These are phyloP conservation scores for Leptodirus hochenwartii DNA, from an alignment of 2,888 invertebrate species.

Conservation along the genomic window DNA sequence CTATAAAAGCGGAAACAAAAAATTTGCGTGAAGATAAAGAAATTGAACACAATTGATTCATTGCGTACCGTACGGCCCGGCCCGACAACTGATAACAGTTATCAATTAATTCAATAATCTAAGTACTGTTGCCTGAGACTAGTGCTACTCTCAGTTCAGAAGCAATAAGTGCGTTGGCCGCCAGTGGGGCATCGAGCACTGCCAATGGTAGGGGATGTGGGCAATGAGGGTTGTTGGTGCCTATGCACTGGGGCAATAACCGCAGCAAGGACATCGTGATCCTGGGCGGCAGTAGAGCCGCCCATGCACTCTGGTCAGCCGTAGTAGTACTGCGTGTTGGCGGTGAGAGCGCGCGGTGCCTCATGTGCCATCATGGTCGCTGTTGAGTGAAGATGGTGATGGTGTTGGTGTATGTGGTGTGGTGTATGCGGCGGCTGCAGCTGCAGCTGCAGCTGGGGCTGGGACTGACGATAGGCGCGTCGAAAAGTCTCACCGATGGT, in stretches of 20 bases:
- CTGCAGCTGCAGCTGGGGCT: conserved; percentile 24
- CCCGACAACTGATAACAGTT: not conserved
- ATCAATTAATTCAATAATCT: not conserved
- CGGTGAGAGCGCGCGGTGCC: conserved; percentile 40
- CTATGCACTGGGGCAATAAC: too few relatives aligned
- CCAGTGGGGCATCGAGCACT: too few relatives aligned
- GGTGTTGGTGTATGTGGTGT: too few relatives aligned
- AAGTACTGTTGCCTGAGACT: too few relatives aligned
- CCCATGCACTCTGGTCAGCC: conserved; percentile 43
- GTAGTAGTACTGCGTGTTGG: conserved; percentile 52
- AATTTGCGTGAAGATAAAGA: too few relatives aligned
- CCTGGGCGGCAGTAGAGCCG: conserved; percentile 17
- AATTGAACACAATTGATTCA: too few relatives aligned
- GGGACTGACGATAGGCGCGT: conserved; percentile 22
- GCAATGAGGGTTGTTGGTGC: conserved; percentile 19
- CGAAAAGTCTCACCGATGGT: conserved; percentile 23
- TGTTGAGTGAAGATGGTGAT: conserved; percentile 31
- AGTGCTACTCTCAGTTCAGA: too few relatives aligned
- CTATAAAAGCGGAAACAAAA: too few relatives aligned
- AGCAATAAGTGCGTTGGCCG: conserved; percentile 27
- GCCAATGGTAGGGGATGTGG: conserved; percentile 25
- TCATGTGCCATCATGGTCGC: too few relatives aligned
- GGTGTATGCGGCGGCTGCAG: too few relatives aligned
- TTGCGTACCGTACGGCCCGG: too few relatives aligned
- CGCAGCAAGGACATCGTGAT: too few relatives aligned